Conservation (phyloP, 2,888 invertebrate species). For the Parascotia fuliginaria region DNA sequence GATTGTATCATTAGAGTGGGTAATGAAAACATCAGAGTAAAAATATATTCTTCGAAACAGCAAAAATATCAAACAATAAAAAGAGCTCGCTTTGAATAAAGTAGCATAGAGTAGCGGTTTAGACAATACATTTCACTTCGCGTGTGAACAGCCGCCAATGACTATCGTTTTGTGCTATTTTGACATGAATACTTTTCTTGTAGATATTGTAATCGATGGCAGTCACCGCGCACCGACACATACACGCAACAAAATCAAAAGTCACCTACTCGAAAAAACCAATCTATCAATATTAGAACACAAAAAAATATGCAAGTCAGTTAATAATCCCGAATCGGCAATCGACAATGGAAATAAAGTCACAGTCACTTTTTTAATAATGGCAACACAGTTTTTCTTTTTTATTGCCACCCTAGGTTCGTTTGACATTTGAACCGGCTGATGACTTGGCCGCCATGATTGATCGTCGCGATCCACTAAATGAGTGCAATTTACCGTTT, state of each 20-base stretch:
- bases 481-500: conserved; percentile 84
- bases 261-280: conserved; percentile 79
- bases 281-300: conserved; percentile 86
- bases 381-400: conserved; percentile 80
- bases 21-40: conserved; percentile 62
- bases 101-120: conserved; percentile 54
- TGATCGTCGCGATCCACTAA: conserved; percentile 82
- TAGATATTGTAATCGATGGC: conserved; percentile 70
- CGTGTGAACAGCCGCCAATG: conserved; percentile 70
- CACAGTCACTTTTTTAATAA: conserved; percentile 86
- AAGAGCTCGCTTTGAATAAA: conserved; percentile 58
- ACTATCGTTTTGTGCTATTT: conserved; percentile 76
- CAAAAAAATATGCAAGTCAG: conserved; percentile 86
- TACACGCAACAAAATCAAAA: conserved; percentile 74
- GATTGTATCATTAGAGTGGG: conserved; percentile 35
- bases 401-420: conserved; percentile 84
- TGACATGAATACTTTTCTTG: conserved; percentile 70
- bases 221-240: conserved; percentile 58
- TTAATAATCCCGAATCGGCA: conserved; percentile 85
- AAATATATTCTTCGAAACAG: conserved; percentile 53
- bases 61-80: conserved; percentile 57
- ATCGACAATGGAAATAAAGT: conserved; percentile 86
- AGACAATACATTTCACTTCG: conserved; percentile 69
- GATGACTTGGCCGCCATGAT: conserved; percentile 83
- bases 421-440: conserved; percentile 85